phyloP scores from a whole-genome alignment of 2,113 vertebrate genomes.

The Polyodon spathula region DNA sequence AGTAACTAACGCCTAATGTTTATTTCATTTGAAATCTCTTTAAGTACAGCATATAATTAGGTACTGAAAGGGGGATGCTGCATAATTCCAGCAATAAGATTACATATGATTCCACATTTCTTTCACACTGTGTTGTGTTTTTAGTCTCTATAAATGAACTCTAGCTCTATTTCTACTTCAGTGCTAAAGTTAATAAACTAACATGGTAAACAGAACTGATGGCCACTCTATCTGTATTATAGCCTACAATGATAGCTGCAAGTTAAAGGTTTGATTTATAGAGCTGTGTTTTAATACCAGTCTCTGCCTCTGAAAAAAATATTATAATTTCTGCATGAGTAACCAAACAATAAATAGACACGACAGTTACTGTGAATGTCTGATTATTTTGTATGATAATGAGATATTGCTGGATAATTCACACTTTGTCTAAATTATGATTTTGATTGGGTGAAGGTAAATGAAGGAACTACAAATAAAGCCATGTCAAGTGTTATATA shows the following conservation, averaged over 20 bases:
- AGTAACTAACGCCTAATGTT: too few relatives aligned
- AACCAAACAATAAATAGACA: slow-evolving; percentile 76
- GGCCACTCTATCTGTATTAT: slow-evolving; percentile 75
- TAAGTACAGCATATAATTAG: too few relatives aligned
- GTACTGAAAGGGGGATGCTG: too few relatives aligned
- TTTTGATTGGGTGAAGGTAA: slow-evolving; percentile 67
- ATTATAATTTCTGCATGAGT: slow-evolving; percentile 81
- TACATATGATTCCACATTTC: too few relatives aligned
- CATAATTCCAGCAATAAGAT: too few relatives aligned
- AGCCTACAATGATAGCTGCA: slow-evolving; percentile 66
- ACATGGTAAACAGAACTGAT: slow-evolving; percentile 66
- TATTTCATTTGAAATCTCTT: too few relatives aligned
- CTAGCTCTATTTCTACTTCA: slow-evolving; percentile 6
- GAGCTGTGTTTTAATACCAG: slow-evolving; percentile 66
- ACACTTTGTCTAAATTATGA: slow-evolving; percentile 70
- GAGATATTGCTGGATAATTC: slow-evolving; percentile 63
- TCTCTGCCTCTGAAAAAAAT: slow-evolving; percentile 70
- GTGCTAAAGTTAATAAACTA: slow-evolving; percentile 21
- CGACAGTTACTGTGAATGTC: slow-evolving; percentile 69
- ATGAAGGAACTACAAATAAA: slow-evolving; percentile 57
- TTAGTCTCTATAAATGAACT: too few relatives aligned
- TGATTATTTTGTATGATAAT: slow-evolving; percentile 77
- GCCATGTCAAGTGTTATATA: slow-evolving; percentile 32
- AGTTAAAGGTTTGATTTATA: slow-evolving; percentile 73
- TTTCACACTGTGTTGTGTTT: too few relatives aligned